phyloP scores from a whole-genome alignment of 2,113 vertebrate genomes.

The Ursus arctos region DNA sequence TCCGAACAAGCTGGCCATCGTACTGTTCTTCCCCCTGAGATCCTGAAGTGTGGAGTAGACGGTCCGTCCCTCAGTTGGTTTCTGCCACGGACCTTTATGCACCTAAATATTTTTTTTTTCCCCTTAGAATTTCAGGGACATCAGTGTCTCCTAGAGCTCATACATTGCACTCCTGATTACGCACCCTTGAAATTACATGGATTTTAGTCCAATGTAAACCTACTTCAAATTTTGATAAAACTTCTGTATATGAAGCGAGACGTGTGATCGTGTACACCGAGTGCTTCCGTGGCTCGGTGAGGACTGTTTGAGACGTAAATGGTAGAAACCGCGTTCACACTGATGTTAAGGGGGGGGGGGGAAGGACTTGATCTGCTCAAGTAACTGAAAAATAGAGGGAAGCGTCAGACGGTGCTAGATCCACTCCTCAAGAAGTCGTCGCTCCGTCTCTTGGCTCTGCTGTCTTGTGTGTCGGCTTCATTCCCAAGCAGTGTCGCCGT shows the following conservation, averaged over 20 bases:
- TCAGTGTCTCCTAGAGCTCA: background rate
- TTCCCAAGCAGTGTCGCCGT: background rate
- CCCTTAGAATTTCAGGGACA: background rate
- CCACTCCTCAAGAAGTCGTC: background rate
- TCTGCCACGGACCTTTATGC: background rate
- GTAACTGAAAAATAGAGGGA: background rate
- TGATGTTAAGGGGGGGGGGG: background rate
- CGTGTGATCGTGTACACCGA: fast-evolving
- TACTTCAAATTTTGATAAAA: background rate
- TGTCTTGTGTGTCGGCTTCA: background rate
- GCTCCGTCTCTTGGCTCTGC: background rate
- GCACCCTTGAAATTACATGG: background rate
- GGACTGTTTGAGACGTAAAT: background rate
- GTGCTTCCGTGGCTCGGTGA: too few species aligned
- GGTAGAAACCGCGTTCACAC: background rate
- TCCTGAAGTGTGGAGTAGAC: background rate
- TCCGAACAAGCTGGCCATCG: background rate
- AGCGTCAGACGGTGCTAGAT: background rate
- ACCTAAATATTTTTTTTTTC: background rate
- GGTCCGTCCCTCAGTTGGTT: background rate
- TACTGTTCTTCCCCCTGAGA: background rate
- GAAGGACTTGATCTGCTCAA: background rate
- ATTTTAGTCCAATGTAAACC: background rate
- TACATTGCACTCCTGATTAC: background rate
- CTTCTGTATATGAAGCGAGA: background rate